phyloP scores from a whole-genome alignment of 2,113 vertebrate species.

The Ptilonorhynchus violaceus region DNA sequence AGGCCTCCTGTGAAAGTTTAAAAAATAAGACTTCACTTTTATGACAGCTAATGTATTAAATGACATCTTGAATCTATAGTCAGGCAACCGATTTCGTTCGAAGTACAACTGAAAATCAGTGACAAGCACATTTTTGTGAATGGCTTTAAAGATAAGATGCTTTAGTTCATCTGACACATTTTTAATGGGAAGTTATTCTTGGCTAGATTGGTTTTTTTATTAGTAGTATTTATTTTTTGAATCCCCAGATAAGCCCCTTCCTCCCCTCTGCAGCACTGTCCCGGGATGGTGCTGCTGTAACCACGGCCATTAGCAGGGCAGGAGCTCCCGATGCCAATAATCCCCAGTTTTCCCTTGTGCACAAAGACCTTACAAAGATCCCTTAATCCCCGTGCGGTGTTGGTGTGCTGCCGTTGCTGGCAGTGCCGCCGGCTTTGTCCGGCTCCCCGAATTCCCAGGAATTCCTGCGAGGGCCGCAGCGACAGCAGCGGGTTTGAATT shows the following conservation, averaged over 20 bases:
- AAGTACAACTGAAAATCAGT: background rate
- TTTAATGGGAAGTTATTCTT: background rate
- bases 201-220: rapidly evolving
- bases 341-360: background rate
- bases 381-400: rapidly evolving
- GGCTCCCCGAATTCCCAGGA: rapidly evolving
- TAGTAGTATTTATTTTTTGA: background rate
- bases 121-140: background rate
- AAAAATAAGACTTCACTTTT: background rate
- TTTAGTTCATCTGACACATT: background rate
- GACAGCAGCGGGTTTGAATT: background rate
- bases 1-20: background rate
- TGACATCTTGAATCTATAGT: background rate
- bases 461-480: rapidly evolving
- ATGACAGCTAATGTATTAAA: background rate
- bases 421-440: background rate
- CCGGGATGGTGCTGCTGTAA: background rate
- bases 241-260: no score
- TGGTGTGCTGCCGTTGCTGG: background rate
- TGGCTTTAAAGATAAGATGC: background rate
- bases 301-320: rapidly evolving
- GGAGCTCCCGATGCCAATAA: background rate
- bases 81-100: background rate
- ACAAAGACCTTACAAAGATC: background rate
- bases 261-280: background rate